These are phyloP conservation scores for Uria aalge DNA, from an alignment of 2,113 vertebrate genomes.

Conservation along the genomic window DNA sequence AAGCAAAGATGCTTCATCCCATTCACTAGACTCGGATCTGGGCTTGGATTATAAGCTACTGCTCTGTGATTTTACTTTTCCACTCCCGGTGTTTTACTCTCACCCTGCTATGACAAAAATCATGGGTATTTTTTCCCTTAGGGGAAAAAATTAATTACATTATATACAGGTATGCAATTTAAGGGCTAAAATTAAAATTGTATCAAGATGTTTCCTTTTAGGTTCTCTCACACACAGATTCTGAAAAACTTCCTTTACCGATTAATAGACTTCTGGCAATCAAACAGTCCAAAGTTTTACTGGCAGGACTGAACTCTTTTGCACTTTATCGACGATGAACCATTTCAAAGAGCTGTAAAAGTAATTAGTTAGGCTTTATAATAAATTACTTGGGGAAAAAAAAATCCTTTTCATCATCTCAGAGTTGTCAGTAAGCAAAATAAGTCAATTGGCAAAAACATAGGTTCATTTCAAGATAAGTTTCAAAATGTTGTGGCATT, in stretches of 20 bases:
- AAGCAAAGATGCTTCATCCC: not conserved
- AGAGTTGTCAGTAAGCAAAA: not conserved
- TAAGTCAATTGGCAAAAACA: not conserved
- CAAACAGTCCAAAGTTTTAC: conserved; percentile 27
- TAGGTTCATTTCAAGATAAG: not conserved
- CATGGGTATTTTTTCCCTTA: not conserved
- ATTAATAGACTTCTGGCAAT: conserved; percentile 33
- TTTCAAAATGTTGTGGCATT: not conserved
- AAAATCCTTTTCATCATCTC: not conserved
- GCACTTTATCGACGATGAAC: not conserved
- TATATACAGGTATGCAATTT: not conserved
- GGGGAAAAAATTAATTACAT: not conserved
- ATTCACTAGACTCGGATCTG: not conserved
- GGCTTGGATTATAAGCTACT: not conserved
- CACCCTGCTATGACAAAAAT: not conserved
- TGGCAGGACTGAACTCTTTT: not conserved
- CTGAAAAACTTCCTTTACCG: not conserved
- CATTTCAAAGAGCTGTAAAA: not conserved
- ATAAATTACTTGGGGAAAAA: not conserved
- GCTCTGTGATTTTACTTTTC: not conserved
- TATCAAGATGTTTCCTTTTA: not conserved
- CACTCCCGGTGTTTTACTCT: not conserved
- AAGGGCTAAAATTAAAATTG: not conserved
- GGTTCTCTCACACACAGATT: not conserved
- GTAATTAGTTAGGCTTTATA: not conserved